Evolutionary conservation across 2,113 vertebrate species (phyloP), one percentile per base, ranked within the genome.

Genomic region (Eublepharis macularius): DNA sequence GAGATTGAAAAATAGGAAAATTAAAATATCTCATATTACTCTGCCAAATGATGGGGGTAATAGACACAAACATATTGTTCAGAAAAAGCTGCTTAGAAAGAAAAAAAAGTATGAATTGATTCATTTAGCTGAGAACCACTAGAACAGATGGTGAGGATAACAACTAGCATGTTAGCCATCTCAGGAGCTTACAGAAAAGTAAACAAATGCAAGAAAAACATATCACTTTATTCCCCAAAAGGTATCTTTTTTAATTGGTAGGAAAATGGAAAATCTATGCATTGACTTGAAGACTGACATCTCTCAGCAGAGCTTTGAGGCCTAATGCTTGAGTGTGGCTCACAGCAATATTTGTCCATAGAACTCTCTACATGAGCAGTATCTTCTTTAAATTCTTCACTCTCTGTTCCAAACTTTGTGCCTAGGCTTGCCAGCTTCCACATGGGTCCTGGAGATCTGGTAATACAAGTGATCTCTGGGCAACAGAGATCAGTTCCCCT

Each of bases 51-150:
- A 97, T 94, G 94, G 93, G 84, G 90, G 93, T 96, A 96, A 95
- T 96, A 96, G 96, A 96, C 94, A 93, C 94, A 96, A 97, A 94
- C 95, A 97, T 96, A 97, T 96, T 97, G 95, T 97, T 96, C 95
- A 82, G 89, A 88, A 94, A 95, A 96, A 95, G 91, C 90, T 92
- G 93, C 93, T 94, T 96, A 94, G 84, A 80, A 94, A 95, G 94
- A 95, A 93, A 93, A 94, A 92, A 89, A 96, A 95, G 94, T 94
- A 96, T 95, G 95, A 96, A 94, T 95, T 91, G 91, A 96, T 96
- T 94, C 93, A 93, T 95, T 96, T 94, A 93, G 92, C 94, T 88
- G 94, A 96, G 92, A 92, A 91, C 90, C 91, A 92, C 92, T 94
- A 43, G 93, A 96, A 94, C 96, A 97, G 96, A 97, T 96, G 96